These are phyloP conservation scores for Noctua pronuba DNA, from an alignment of 2,888 invertebrate genomes.

Conservation along the genomic window DNA sequence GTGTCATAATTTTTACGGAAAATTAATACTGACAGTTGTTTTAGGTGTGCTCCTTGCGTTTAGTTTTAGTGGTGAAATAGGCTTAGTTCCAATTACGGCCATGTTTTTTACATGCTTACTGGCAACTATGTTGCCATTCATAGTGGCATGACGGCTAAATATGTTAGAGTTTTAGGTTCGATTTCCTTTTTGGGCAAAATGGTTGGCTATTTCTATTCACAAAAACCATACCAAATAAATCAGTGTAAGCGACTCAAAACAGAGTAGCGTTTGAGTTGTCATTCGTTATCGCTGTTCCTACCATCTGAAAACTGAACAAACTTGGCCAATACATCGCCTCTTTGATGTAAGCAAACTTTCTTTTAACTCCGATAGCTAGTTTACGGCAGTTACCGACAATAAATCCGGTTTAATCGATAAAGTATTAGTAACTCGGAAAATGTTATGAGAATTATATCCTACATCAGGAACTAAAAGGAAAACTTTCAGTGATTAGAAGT, in stretches of 20 bases:
- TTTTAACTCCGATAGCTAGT: constrained; percentile 29
- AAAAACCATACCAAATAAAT: neutral
- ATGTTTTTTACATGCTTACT: neutral
- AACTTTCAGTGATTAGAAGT: constrained; percentile 33
- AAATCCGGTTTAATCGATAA: constrained; percentile 52
- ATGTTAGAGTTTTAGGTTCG: neutral
- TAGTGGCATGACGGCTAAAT: neutral
- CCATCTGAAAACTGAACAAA: constrained; percentile 17
- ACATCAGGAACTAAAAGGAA: constrained; percentile 10
- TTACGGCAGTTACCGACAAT: constrained; percentile 23
- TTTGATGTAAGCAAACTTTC: constrained; percentile 34
- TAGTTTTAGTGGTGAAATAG: neutral
- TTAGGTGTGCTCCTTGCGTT: no score
- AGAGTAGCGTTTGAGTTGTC: neutral
- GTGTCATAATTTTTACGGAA: no score
- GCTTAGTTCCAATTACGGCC: neutral
- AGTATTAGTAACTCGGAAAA: constrained; percentile 28
- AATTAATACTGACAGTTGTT: no score
- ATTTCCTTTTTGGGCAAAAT: neutral
- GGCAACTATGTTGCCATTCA: neutral
- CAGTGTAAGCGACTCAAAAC: neutral
- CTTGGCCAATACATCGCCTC: constrained; percentile 22
- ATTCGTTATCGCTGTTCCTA: neutral
- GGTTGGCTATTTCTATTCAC: neutral
- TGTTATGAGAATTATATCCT: constrained; percentile 37